Conservation (phyloP, 2,888 invertebrate genomes). For the Teleogryllus oceanicus region DNA sequence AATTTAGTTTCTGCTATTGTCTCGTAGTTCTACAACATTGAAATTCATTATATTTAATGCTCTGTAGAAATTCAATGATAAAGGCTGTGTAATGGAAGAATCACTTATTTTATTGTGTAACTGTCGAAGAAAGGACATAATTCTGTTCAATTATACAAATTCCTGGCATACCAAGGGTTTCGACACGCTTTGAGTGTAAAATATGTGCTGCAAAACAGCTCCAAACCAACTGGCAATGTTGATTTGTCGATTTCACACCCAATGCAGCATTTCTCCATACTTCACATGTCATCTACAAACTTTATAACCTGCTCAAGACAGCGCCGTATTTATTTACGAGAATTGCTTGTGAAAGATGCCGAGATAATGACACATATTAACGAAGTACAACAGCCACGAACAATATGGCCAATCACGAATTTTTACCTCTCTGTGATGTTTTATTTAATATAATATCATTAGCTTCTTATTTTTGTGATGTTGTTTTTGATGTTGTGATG, state of each 20-base stretch:
- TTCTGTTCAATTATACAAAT: conserved; percentile 23
- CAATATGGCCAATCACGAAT: conserved; percentile 64
- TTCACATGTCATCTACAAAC: neutral
- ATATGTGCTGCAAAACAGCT: neutral
- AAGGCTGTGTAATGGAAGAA: neutral
- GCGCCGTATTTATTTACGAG: neutral
- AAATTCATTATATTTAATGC: neutral
- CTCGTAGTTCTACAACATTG: neutral
- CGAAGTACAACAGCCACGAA: conserved; percentile 24
- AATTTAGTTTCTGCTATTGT: neutral
- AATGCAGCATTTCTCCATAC: neutral
- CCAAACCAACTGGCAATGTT: neutral
- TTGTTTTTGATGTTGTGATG: conserved; percentile 83
- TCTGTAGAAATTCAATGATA: neutral
- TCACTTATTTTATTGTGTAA: neutral
- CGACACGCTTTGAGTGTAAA: neutral
- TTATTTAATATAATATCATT: conserved; percentile 87
- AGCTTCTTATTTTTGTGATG: conserved; percentile 86
- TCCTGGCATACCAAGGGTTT: conserved; percentile 23
- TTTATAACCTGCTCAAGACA: neutral
- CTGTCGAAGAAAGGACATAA: neutral
- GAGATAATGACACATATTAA: conserved; percentile 19
- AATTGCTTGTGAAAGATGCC: neutral
- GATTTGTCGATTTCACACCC: neutral
- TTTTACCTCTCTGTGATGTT: conserved; percentile 86